phyloP scores from a whole-genome alignment of 2,888 invertebrate species.

The Lasioglossum pauxillum region DNA sequence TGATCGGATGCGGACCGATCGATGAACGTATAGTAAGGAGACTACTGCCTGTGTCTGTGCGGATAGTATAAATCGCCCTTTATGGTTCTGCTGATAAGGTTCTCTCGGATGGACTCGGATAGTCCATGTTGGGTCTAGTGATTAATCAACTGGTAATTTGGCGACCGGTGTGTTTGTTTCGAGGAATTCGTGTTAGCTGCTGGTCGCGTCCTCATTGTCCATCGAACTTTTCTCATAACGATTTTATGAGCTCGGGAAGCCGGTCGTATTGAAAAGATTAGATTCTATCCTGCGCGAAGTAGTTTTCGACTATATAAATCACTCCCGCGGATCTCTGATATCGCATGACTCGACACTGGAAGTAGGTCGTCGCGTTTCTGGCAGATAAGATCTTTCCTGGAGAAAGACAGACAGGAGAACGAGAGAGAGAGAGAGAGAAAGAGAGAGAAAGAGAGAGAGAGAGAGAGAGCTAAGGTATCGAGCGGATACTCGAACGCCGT shows the following conservation, averaged over 20 bases:
- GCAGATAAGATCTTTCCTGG: constrained; percentile 67
- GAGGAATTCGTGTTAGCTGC: not conserved
- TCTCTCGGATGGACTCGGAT: not conserved
- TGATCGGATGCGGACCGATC: no score
- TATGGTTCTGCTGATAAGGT: not conserved
- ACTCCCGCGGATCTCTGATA: constrained; percentile 57
- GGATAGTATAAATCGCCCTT: no score
- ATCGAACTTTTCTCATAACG: not conserved
- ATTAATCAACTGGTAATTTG: not conserved
- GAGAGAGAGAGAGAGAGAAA: not conserved
- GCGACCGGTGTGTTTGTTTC: not conserved
- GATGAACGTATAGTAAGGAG: no score
- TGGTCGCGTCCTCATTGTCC: not conserved
- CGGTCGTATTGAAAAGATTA: not conserved
- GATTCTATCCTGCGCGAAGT: constrained; percentile 39
- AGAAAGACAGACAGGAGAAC: constrained; percentile 56
- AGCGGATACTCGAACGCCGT: constrained; percentile 56
- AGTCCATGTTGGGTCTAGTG: not conserved
- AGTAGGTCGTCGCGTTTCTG: constrained; percentile 68
- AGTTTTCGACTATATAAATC: constrained; percentile 61
- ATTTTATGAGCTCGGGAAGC: not conserved
- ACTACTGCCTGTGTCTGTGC: no score
- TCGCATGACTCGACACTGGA: constrained; percentile 65
- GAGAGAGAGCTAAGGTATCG: constrained; percentile 59
- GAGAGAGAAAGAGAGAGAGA: constrained; percentile 14